Percentiles rank a stretch among this genome's conserved stretches.
Evolutionary conservation across 2,888 invertebrate species (phyloP).

Genomic region (Epinotia nisella): DNA sequence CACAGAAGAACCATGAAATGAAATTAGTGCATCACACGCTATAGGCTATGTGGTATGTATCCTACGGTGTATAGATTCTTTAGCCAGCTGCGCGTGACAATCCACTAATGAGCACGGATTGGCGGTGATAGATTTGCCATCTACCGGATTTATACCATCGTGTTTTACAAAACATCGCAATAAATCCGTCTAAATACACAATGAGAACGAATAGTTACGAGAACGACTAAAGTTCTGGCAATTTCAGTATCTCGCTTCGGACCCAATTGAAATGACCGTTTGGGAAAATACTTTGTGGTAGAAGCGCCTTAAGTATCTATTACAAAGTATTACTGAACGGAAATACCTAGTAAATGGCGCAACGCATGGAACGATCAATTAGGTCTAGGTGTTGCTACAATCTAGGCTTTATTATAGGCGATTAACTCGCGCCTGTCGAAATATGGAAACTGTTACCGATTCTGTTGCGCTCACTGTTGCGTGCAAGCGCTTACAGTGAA

Average conservation of each 20-base stretch:
- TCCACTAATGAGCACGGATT: constrained; percentile 36
- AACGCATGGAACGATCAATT: constrained; percentile 22
- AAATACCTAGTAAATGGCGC: constrained; percentile 6
- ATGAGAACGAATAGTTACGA: not conserved
- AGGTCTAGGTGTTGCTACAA: constrained; percentile 23
- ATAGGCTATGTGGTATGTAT: constrained; percentile 19
- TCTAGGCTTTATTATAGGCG: constrained; percentile 40
- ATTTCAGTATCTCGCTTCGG: not conserved
- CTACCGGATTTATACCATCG: constrained; percentile 25
- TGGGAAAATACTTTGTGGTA: not conserved
- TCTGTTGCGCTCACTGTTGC: constrained; percentile 18
- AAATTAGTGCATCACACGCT: constrained; percentile 38
- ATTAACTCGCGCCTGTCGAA: constrained; percentile 38
- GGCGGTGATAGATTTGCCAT: constrained; percentile 21
- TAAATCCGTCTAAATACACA: not conserved
- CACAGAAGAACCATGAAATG: constrained; percentile 26
- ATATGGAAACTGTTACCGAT: constrained; percentile 31
- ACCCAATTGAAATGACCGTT: not conserved
- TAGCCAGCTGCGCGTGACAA: constrained; percentile 39
- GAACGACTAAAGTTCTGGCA: not conserved
- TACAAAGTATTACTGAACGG: not conserved
- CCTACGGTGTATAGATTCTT: constrained; percentile 38
- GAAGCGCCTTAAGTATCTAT: not conserved
- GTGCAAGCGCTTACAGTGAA: constrained; percentile 20
- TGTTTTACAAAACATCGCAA: not conserved